phyloP scores from a whole-genome alignment of 1,140 invertebrate genomes.

The Rhyacophila brunnea region DNA sequence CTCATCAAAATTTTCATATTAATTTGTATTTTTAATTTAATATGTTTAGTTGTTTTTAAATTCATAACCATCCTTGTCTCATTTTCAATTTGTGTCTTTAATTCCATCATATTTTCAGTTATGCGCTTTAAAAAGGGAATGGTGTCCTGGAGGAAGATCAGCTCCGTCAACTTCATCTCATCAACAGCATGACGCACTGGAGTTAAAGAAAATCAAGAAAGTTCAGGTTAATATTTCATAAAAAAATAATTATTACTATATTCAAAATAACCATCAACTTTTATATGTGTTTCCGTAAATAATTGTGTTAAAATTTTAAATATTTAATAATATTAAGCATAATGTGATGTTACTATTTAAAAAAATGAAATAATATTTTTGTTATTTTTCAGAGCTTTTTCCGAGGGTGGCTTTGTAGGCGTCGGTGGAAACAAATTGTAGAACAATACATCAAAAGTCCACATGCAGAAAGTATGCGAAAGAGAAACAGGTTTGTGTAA shows the following conservation, averaged over 20 bases:
- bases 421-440: slow-evolving; percentile 93
- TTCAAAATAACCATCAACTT: no score
- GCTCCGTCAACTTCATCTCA: slow-evolving; percentile 43
- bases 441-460: slow-evolving; percentile 94
- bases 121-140: slow-evolving; percentile 79
- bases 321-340: no score
- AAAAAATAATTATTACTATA: no score
- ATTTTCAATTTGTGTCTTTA: no score
- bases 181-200: slow-evolving; percentile 62
- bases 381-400: slow-evolving; percentile 81
- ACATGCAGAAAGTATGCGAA: slow-evolving; percentile 91
- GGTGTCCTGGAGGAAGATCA: slow-evolving; percentile 54
- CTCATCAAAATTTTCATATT: no score
- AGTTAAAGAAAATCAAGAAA: slow-evolving; percentile 89
- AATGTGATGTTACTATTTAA: not conserved
- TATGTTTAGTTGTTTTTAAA: not conserved
- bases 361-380: slow-evolving; percentile 2
- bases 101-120: no score
- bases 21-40: not conserved
- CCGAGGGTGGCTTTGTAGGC: slow-evolving; percentile 88
- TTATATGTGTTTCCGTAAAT: no score
- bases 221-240: slow-evolving; percentile 67
- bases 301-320: no score
- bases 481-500: slow-evolving; percentile 91
- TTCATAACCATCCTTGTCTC: no score